phyloP scores from a whole-genome alignment of 92 coral and sea anemone genomes.

The Umimayanthus chanpuru region DNA sequence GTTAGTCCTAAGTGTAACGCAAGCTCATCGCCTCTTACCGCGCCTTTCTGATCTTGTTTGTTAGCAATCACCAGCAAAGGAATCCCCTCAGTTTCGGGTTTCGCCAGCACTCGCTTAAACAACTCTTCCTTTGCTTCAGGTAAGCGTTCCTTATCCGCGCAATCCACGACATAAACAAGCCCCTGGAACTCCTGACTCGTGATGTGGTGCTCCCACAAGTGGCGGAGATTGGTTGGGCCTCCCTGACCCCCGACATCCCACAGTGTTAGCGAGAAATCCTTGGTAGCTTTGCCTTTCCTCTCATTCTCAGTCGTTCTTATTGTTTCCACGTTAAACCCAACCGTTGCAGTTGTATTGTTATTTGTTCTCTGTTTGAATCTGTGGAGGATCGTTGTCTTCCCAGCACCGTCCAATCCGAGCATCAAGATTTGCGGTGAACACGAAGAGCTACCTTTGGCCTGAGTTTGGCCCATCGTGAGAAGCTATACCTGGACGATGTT shows the following conservation, averaged over 20 bases:
- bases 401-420: constrained; percentile 45
- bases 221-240: background rate
- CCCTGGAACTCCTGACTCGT: constrained; percentile 22
- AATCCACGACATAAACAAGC: constrained; percentile 34
- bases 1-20: constrained; percentile 4
- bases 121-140: constrained; percentile 26
- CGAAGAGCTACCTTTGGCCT: background rate
- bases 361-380: constrained; percentile 1
- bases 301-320: background rate
- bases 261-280: constrained; percentile 19
- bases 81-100: constrained; percentile 34
- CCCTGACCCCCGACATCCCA: constrained; percentile 44
- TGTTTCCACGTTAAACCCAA: constrained; percentile 37
- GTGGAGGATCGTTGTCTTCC: constrained; percentile 34
- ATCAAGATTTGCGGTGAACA: constrained; percentile 28
- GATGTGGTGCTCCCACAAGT: constrained; percentile 38
- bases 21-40: background rate
- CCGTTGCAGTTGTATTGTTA: constrained; percentile 1
- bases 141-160: constrained; percentile 18
- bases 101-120: constrained; percentile 14
- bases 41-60: constrained; percentile 28
- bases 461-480: constrained; percentile 14
- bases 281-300: background rate
- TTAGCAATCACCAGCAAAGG: constrained; percentile 38
- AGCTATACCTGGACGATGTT: background rate